Percentiles rank a stretch among this genome's conserved stretches.
Conservation (phyloP, 2,113 vertebrate genomes). For the Cyprinus carpio region DNA sequence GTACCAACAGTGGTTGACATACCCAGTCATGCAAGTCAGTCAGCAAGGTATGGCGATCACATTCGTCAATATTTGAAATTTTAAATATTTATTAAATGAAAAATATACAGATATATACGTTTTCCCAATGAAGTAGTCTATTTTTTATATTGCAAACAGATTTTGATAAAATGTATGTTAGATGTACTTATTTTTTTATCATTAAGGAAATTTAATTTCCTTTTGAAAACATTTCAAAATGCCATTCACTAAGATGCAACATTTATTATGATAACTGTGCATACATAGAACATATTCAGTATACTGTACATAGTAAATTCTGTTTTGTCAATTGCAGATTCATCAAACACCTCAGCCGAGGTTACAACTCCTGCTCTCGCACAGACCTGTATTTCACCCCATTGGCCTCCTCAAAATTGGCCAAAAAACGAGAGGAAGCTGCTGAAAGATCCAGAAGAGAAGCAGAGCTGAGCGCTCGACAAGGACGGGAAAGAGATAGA, state of each 20-base stretch:
- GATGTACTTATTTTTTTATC: no score
- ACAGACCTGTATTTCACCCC: conserved; percentile 96
- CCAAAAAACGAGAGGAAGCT: conserved; percentile 95
- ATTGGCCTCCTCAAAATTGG: conserved; percentile 90
- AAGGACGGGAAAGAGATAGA: conserved; percentile 89
- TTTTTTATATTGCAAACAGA: no score
- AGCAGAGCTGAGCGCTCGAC: conserved; percentile 88
- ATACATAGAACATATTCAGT: neutral
- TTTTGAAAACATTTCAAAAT: no score
- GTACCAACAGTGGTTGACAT: conserved; percentile 90
- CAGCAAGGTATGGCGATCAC: conserved; percentile 80
- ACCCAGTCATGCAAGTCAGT: conserved; percentile 94
- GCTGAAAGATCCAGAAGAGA: conserved; percentile 89
- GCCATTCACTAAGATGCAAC: no score
- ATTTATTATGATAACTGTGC: neutral
- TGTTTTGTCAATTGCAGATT: conserved; percentile 76
- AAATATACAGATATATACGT: no score
- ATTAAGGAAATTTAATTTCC: no score
- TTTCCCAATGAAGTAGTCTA: no score
- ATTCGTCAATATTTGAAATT: neutral
- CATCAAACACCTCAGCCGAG: conserved; percentile 94
- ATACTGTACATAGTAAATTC: neutral
- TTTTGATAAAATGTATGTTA: no score
- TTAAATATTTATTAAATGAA: neutral
- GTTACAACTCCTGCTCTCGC: conserved; percentile 92